phyloP scores from a whole-genome alignment of 2,113 vertebrate genomes.

The Scytalopus superciliaris region DNA sequence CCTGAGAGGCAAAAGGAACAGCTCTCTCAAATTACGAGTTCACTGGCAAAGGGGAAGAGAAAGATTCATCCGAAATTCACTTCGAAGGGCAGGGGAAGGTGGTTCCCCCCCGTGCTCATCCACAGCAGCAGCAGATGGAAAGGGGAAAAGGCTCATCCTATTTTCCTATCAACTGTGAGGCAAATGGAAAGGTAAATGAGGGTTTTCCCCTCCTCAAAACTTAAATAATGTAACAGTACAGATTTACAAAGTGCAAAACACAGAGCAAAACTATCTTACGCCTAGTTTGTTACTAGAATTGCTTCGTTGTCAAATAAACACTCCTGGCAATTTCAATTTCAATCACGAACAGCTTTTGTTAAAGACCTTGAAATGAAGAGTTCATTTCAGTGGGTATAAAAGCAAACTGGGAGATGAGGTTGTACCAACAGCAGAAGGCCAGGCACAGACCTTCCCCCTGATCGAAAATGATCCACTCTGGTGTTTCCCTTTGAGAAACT shows the following conservation, averaged over 20 bases:
- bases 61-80: neutral
- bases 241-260: neutral
- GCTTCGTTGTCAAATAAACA: neutral
- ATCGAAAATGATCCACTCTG: neutral
- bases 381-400: neutral
- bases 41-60: neutral
- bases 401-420: neutral
- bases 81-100: neutral
- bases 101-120: neutral
- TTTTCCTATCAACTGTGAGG: neutral
- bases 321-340: neutral
- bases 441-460: fast-evolving
- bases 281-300: neutral
- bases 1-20: neutral
- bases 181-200: neutral
- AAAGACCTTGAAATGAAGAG: neutral
- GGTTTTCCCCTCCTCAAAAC: neutral
- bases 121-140: neutral
- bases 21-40: neutral
- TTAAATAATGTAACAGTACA: neutral
- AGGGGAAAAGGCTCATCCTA: neutral
- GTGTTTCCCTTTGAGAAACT: neutral
- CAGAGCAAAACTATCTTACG: neutral
- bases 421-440: neutral
- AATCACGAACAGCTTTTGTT: neutral